phyloP scores from a whole-genome alignment of 2,113 vertebrate species.

The Prunella fulvescens region DNA sequence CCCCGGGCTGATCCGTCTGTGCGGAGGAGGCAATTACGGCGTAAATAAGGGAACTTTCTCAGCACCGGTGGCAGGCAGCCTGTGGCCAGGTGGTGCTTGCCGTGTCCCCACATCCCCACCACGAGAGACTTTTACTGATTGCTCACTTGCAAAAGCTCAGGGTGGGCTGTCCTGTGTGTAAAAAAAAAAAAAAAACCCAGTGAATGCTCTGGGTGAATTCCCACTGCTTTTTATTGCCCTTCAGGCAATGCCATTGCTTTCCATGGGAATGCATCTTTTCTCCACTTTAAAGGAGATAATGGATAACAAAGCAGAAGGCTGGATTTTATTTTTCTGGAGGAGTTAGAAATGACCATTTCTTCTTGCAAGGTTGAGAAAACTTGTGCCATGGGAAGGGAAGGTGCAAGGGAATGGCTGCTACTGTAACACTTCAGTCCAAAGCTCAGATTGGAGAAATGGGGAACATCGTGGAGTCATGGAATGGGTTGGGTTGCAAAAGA shows the following conservation, averaged over 20 bases:
- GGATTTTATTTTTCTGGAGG: not conserved
- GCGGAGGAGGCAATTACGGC: not conserved
- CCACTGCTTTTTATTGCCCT: not conserved
- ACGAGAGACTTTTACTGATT: not conserved
- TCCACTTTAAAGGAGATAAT: not conserved
- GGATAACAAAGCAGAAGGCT: not conserved
- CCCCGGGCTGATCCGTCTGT: not conserved
- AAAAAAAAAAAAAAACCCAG: not conserved
- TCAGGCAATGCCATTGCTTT: not conserved
- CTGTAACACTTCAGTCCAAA: not conserved
- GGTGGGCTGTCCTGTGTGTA: not conserved
- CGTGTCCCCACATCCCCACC: not conserved
- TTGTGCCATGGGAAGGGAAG: not conserved
- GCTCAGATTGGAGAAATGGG: not conserved
- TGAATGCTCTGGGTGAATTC: not conserved
- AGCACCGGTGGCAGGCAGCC: not conserved
- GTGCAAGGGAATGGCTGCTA: not conserved
- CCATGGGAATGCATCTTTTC: not conserved
- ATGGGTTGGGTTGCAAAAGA: not conserved
- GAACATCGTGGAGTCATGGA: too few species aligned
- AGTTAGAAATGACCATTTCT: not conserved
- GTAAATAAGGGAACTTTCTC: conserved; percentile 32
- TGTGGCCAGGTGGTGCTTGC: not conserved
- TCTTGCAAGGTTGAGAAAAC: not conserved
- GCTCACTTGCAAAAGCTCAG: not conserved